Evolutionary conservation across 1,140 invertebrate genomes (phyloP).

Genomic region (Aphelenchoides avenae): DNA sequence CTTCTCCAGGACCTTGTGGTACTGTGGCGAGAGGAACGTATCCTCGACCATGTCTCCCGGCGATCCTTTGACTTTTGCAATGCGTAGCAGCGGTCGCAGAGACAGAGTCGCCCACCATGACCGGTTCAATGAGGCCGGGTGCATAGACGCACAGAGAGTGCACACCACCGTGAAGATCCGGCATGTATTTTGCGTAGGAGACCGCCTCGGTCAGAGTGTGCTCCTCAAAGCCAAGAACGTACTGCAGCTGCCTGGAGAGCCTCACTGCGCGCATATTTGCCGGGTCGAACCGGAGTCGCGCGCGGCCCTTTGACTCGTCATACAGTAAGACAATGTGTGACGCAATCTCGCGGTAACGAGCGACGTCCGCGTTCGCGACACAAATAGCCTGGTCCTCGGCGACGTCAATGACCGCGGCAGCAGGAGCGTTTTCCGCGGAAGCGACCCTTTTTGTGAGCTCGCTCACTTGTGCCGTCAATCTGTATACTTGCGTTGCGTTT

Average conservation of each 20-base stretch:
- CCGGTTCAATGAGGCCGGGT: conserved; percentile 19
- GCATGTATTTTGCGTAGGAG: not conserved
- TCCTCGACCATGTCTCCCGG: conserved; percentile 13
- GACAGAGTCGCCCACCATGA: conserved; percentile 12
- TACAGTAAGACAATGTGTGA: no score
- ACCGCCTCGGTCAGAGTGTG: not conserved
- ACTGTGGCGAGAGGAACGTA: conserved; percentile 2
- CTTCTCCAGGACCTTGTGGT: conserved; percentile 3
- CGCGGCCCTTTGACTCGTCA: no score
- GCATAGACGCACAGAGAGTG: conserved; percentile 19
- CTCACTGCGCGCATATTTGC: no score
- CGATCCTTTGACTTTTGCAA: conserved; percentile 14
- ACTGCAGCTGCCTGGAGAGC: conserved; percentile 1
- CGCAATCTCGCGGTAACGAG: no score
- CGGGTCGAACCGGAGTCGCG: no score
- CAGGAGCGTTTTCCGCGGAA: no score
- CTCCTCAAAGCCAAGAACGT: not conserved
- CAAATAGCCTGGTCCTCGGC: no score
- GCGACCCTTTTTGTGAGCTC: no score
- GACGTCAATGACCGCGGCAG: no score
- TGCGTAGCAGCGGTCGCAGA: conserved; percentile 15
- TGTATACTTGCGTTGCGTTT: no score
- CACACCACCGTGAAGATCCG: not conserved
- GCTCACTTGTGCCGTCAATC: no score
- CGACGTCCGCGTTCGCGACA: no score